Evolutionary conservation across 2,888 invertebrate species (phyloP).

Genomic region (Tenthredo notha): DNA sequence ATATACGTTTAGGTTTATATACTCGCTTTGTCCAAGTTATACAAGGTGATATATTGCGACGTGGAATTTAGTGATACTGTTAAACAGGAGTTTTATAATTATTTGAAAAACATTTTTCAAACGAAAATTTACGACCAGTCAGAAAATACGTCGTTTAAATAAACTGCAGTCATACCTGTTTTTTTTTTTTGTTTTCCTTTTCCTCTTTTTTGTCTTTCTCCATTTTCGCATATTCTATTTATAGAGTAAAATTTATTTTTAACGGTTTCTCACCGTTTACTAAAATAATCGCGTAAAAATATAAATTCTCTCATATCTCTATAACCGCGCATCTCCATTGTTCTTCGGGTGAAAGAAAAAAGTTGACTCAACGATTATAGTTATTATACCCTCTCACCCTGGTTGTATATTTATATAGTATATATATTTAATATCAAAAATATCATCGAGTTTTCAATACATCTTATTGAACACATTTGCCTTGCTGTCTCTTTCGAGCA

Average conservation of each 20-base stretch:
- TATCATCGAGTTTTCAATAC: constrained; percentile 2
- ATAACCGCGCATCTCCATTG: neutral
- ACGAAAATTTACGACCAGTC: constrained; percentile 3
- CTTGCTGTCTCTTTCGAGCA: constrained; percentile 30
- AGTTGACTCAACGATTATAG: neutral
- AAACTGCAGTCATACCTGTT: neutral
- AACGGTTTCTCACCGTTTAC: neutral
- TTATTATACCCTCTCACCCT: neutral
- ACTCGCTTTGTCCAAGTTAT: neutral
- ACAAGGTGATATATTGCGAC: neutral
- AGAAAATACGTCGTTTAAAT: constrained; percentile 26
- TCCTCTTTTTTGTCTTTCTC: neutral
- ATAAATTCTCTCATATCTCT: neutral
- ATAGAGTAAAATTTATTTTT: neutral
- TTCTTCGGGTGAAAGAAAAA: neutral
- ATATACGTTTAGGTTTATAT: neutral
- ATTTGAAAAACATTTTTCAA: constrained; percentile 14
- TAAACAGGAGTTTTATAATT: constrained; percentile 11
- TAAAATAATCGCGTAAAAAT: neutral
- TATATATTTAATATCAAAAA: neutral
- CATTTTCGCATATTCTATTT: neutral
- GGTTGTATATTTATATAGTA: neutral
- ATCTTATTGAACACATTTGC: constrained; percentile 21
- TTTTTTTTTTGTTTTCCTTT: neutral
- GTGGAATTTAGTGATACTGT: constrained; percentile 24